Evolutionary conservation across 23 tunicate species (phyloP).

Genomic region (Phallusia fumigata): DNA sequence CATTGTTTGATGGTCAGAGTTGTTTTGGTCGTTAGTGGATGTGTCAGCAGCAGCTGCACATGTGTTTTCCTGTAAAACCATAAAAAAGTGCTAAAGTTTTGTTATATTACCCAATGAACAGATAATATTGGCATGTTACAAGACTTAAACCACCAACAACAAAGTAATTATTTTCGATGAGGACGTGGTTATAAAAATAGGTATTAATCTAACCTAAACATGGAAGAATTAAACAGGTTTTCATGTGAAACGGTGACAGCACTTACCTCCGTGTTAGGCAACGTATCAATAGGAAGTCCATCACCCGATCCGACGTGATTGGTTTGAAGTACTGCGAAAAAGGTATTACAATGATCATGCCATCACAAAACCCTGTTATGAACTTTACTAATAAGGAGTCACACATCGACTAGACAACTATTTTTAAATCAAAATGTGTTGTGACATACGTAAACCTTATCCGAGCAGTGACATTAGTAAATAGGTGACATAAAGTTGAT

Average conservation of each 20-base stretch:
- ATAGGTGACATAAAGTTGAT: no score
- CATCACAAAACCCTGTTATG: background rate
- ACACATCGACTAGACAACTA: background rate
- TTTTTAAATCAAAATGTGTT: background rate
- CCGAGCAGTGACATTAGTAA: background rate
- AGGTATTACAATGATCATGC: background rate
- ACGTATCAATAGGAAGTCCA: background rate
- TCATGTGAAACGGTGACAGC: background rate
- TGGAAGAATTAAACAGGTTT: no score
- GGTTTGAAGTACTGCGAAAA: constrained; percentile 3
- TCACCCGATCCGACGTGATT: constrained; percentile 6
- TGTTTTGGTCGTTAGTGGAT: background rate
- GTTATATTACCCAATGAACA: no score
- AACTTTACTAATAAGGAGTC: background rate
- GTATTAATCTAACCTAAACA: no score
- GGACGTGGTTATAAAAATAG: no score
- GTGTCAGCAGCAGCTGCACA: background rate
- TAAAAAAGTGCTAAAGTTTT: no score
- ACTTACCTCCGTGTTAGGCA: background rate
- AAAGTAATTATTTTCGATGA: no score
- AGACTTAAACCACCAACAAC: no score
- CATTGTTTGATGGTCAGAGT: constrained; percentile 5
- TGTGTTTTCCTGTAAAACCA: background rate
- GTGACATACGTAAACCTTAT: background rate
- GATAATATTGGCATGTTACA: no score